These are phyloP conservation scores for Palythoa heliodiscus DNA, from an alignment of 92 coral and sea anemone species.

Conservation along the genomic window DNA sequence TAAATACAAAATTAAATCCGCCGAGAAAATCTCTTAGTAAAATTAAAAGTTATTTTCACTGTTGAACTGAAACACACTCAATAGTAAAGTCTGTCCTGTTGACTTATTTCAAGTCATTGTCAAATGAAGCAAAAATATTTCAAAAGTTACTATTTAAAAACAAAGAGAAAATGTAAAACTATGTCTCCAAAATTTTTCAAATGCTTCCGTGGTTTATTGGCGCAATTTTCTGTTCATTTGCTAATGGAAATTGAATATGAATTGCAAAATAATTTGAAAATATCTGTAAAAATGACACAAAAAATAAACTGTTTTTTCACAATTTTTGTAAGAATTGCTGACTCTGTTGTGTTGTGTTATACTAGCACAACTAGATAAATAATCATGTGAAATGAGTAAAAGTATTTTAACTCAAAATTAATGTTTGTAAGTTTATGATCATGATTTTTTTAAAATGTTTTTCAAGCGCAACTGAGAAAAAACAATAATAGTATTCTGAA, in stretches of 20 bases:
- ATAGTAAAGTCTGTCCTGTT: neutral
- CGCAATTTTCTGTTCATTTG: neutral
- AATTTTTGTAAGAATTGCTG: neutral
- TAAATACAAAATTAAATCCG: constrained; percentile 2
- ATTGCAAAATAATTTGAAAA: neutral
- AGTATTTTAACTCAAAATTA: neutral
- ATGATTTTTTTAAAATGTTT: constrained; percentile 10
- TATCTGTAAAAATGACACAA: no score
- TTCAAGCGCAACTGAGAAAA: neutral
- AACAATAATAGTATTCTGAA: neutral
- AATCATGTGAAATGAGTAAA: neutral
- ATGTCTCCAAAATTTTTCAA: constrained; percentile 5
- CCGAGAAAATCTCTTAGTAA: neutral
- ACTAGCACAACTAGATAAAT: neutral
- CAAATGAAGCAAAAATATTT: neutral
- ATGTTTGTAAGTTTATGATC: neutral
- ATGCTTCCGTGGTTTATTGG: constrained; percentile 2
- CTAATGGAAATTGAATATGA: constrained; percentile 7
- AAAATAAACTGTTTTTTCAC: neutral
- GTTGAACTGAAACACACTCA: constrained; percentile 5
- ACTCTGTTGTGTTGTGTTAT: neutral
- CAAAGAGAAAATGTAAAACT: neutral
- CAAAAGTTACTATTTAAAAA: neutral
- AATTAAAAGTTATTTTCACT: constrained; percentile 9
- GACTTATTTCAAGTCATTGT: neutral